Evolutionary conservation across 2,888 invertebrate species (phyloP).

Genomic region (Cosmorhoe ocellata): DNA sequence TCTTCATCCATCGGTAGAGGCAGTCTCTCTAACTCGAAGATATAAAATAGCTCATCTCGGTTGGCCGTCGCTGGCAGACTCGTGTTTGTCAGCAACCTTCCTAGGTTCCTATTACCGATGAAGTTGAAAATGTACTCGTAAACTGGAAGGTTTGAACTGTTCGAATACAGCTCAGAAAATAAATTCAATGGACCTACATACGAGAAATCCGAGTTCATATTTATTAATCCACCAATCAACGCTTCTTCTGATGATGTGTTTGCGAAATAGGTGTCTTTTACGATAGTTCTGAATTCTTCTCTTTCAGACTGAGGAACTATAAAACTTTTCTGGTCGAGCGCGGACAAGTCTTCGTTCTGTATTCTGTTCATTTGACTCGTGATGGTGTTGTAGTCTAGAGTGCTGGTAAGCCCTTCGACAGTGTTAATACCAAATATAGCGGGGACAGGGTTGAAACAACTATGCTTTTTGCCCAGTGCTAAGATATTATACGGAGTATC

Average conservation of each 20-base stretch:
- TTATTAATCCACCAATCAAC: slow-evolving; percentile 67
- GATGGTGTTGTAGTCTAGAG: slow-evolving; percentile 65
- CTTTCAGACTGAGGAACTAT: slow-evolving; percentile 49
- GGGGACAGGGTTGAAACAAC: slow-evolving; percentile 66
- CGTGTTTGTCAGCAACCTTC: slow-evolving; percentile 65
- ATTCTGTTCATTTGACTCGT: slow-evolving; percentile 68
- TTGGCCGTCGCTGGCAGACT: slow-evolving; percentile 65
- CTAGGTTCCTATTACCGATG: slow-evolving; percentile 68
- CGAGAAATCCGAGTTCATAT: slow-evolving; percentile 68
- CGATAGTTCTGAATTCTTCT: slow-evolving; percentile 51
- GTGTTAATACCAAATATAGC: slow-evolving; percentile 79
- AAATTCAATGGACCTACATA: slow-evolving; percentile 69
- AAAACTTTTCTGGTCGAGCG: slow-evolving; percentile 58
- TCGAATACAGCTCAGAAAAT: slow-evolving; percentile 62
- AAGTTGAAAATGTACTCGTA: slow-evolving; percentile 68
- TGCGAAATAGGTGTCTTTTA: slow-evolving; percentile 66
- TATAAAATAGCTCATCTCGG: slow-evolving; percentile 66
- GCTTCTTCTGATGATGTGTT: slow-evolving; percentile 61
- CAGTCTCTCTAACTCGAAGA: slow-evolving; percentile 67
- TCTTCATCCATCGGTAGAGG: slow-evolving; percentile 68
- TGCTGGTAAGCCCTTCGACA: slow-evolving; percentile 77
- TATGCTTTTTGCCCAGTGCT: slow-evolving; percentile 40
- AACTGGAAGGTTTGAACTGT: slow-evolving; percentile 51
- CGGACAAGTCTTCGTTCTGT: slow-evolving; percentile 62
- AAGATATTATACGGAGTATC: slow-evolving; percentile 74